phyloP scores from a whole-genome alignment of 2,888 invertebrate species.

The Dasysyrphus tricinctus region DNA sequence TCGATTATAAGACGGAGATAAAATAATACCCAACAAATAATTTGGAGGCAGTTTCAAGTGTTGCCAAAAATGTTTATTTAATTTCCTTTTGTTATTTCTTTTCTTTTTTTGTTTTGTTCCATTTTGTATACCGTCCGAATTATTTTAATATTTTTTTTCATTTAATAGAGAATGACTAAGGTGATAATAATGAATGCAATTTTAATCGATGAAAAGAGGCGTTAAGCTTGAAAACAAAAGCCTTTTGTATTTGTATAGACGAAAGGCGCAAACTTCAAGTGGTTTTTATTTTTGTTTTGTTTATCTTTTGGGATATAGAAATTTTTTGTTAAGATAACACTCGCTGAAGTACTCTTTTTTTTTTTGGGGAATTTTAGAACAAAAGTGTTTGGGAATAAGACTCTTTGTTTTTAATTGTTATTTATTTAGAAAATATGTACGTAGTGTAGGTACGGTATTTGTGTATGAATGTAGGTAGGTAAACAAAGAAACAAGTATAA shows the following conservation, averaged over 20 bases:
- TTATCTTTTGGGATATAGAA: constrained; percentile 30
- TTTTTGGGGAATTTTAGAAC: constrained; percentile 16
- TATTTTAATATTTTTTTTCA: constrained; percentile 4
- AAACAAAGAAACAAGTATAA: background rate
- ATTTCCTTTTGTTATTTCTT: background rate
- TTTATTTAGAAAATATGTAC: constrained; percentile 13
- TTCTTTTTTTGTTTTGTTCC: background rate
- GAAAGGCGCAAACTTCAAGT: background rate
- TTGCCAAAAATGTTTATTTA: constrained; percentile 53
- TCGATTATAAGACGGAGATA: constrained; percentile 38
- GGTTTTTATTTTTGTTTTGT: constrained; percentile 26
- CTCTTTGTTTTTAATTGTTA: constrained; percentile 14
- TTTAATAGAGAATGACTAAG: constrained; percentile 21
- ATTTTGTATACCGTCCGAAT: background rate
- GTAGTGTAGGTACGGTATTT: background rate
- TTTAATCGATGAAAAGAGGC: constrained; percentile 40
- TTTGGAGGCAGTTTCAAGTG: constrained; percentile 28
- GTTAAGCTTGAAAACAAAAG: constrained; percentile 42
- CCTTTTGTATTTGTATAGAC: background rate
- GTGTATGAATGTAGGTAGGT: background rate
- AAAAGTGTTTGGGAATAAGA: constrained; percentile 9
- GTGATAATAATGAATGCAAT: constrained; percentile 58
- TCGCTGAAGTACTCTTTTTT: constrained; percentile 13
- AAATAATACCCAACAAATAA: constrained; percentile 28
- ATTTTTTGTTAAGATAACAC: constrained; percentile 17